Base-by-base conservation (phyloP, 1,140 invertebrate genomes). In the Drosophila albomicans region DNA sequence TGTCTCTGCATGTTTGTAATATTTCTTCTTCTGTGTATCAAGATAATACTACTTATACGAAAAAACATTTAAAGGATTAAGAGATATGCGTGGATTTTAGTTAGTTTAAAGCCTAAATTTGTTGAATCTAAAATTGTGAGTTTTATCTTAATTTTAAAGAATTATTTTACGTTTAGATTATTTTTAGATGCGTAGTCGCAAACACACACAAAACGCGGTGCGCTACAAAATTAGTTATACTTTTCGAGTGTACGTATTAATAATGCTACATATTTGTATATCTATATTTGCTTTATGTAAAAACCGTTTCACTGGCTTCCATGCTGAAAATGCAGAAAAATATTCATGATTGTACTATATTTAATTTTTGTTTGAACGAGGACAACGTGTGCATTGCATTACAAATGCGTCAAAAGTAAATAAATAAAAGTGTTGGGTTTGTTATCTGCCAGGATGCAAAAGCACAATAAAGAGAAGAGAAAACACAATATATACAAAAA, bases 81-180 rank as follows among this genome's bases (percentile, higher is more conserved):
- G 46, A 54, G 38, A 32, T 20, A 28, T 58, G 52, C 30, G 32
- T 51, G 63, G 54, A 74, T 56, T 25, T 74, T 68, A 74, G 64
- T 61, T 74, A 68, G 38, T 52, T 68, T 54, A 41, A 45, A 58
- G 54, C 25, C 30, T 43, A 63, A 13, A 72, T 86, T 86, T 88
- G 82, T 86, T 86, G 72, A 82, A 88, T 87, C 73, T 82, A 87
- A 80, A 78, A 82, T 77, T 87, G 65, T 80, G 62, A 82, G 62
- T 87, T 79, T 79, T 67, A 79, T 82, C 72, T 73, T 80, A 77
- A 66, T 65, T 82, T 74, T 70, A 77, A 77, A 32, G 52, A 51
- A 49, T 74, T 88, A 67, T 56, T 69, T 74, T 68, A 62, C 30
- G 10, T 58, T 66, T 75, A 75, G 52, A n/a, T 49, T 65, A 65